Base-by-base conservation (phyloP, 2,113 vertebrate genomes). In the Silurus asotus region DNA sequence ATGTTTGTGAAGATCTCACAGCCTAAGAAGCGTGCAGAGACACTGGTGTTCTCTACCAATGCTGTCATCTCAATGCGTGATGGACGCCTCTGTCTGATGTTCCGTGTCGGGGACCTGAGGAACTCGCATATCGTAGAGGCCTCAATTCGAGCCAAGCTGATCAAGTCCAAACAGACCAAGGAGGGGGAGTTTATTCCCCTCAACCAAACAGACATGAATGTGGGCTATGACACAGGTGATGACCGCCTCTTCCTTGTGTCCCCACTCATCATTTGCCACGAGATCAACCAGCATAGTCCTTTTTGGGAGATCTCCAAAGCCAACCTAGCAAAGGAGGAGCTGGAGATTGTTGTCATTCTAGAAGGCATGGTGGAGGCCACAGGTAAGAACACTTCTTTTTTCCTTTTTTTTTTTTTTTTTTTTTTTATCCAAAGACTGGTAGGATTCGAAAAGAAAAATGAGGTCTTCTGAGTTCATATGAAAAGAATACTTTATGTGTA, bases 1-100 rank as follows among this genome's bases (percentile, higher is more conserved):
- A 99, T 99, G 98, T 99, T 99, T 92, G 98, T 99, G 23, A 99
- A 99, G 94, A 99, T 99, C 93, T 99, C 98, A 3, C 98, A 99
- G 91, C 98, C 98, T 91, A 99, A 99, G 94, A 99, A 99, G 93
- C 96, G 98, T 84, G 98, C 98, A 1, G 98, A 99, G 95, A 99
- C 98, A 37, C 91, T 99, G 89, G 97, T 99, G 86, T 99, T 99
- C 89, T 99, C 98, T 94, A 99, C 97, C 87, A 96, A 97, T 0
- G 97, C 98, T 0, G 98, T 99, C 89, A 98, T 99, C 94, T 99
- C 97, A 75, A 97, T 99, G 95, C 94, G 98, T 87, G 98, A 99
- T 37, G 96, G 98, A 28, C 97, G 97, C 58, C 94, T 99, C 89
- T 99, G 98, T 94, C 95, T 99, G 90, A 99, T 99, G 98, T 99